Evolutionary conservation across 2,113 vertebrate species (phyloP).

Genomic region (Pao palembangensis): DNA sequence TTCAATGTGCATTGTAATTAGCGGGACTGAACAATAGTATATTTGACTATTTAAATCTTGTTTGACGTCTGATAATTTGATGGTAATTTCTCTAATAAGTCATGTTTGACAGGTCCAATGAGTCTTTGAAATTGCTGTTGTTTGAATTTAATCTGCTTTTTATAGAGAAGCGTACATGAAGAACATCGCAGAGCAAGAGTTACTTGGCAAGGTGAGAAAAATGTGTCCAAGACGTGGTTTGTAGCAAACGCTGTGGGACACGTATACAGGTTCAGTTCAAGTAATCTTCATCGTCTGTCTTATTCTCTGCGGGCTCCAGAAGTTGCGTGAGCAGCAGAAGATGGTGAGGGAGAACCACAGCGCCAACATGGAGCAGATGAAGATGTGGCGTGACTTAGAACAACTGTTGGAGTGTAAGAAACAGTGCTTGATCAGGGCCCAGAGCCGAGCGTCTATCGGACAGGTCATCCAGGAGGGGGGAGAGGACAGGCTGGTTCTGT

Average conservation of each 20-base stretch:
- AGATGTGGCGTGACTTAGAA: slow-evolving; percentile 94
- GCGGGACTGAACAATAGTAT: too few relatives aligned
- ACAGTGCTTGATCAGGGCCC: slow-evolving; percentile 86
- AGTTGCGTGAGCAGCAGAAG: slow-evolving; percentile 92
- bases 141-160: slow-evolving; percentile 19
- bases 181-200: slow-evolving; percentile 92
- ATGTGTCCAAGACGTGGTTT: slow-evolving; percentile 1
- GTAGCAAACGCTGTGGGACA: slow-evolving; percentile 42
- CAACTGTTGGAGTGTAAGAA: slow-evolving; percentile 90
- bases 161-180: slow-evolving; percentile 89
- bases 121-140: too few relatives aligned
- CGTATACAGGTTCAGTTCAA: slow-evolving; percentile 39
- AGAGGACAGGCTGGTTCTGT: slow-evolving; percentile 88
- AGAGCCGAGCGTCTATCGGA: slow-evolving; percentile 82
- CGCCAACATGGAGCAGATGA: slow-evolving; percentile 92
- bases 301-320: slow-evolving; percentile 69
- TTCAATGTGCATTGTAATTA: too few relatives aligned
- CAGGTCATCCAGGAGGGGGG: slow-evolving; percentile 92
- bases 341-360: slow-evolving; percentile 85
- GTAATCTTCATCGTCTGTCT: slow-evolving; percentile 4
- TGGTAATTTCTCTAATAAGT: too few relatives aligned
- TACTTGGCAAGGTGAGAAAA: slow-evolving; percentile 91
- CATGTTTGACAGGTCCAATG: too few relatives aligned
- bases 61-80: too few relatives aligned
- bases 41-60: slow-evolving; percentile 4